Conservation (phyloP, 2,113 vertebrate species). For the Larimichthys crocea region DNA sequence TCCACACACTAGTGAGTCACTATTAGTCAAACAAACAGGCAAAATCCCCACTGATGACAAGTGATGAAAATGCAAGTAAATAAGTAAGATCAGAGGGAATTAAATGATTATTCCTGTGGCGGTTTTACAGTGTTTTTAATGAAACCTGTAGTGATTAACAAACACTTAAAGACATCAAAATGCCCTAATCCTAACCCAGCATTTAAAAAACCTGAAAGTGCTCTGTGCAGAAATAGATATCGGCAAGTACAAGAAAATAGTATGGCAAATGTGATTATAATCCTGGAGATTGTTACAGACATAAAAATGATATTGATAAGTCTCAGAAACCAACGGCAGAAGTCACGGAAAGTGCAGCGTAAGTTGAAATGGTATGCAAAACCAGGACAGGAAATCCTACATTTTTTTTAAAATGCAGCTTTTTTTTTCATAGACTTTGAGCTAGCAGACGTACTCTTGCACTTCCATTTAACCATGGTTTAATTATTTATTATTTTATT, state of each 20-base stretch:
- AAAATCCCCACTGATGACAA: neutral
- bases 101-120: neutral
- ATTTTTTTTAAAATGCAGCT: neutral
- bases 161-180: neutral
- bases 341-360: neutral
- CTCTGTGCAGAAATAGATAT: neutral
- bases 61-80: neutral
- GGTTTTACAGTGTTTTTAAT: neutral
- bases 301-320: neutral
- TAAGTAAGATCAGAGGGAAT: neutral
- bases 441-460: too few relatives aligned
- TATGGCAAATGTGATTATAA: neutral
- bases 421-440: neutral
- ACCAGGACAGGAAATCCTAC: slow-evolving; percentile 12
- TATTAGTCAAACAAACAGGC: neutral
- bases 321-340: neutral
- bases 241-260: neutral
- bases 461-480: too few relatives aligned
- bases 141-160: fast-evolving
- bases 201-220: neutral
- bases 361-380: neutral
- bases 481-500: too few relatives aligned
- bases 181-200: too few relatives aligned
- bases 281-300: neutral
- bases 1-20: neutral